Percentiles rank a stretch among this genome's conserved stretches.
Evolutionary conservation across 1,140 invertebrate genomes (phyloP).

Genomic region (Apis florea): DNA sequence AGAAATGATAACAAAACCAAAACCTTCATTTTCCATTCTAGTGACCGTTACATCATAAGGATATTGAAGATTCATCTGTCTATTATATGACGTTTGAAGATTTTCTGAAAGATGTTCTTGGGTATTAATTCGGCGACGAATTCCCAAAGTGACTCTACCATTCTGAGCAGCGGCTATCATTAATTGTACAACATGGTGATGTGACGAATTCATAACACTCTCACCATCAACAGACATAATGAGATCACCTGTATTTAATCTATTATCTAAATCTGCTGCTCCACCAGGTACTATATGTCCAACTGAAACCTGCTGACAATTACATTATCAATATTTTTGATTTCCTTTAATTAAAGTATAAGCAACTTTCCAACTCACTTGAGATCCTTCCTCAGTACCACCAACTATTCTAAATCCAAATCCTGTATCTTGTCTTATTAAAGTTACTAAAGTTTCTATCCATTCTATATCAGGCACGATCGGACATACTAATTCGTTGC

Average conservation of each 20-base stretch:
- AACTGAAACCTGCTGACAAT: constrained; percentile 88
- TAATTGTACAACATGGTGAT: constrained; percentile 93
- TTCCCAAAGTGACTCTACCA: constrained; percentile 88
- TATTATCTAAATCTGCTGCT: constrained; percentile 93
- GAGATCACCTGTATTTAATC: constrained; percentile 93
- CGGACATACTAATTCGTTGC: constrained; percentile 76
- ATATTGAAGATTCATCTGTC: constrained; percentile 79
- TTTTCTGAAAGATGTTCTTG: constrained; percentile 74
- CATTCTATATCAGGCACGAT: constrained; percentile 82
- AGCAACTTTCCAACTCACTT: constrained; percentile 82
- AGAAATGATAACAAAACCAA: constrained; percentile 99
- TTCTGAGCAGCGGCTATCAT: constrained; percentile 92
- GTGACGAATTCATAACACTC: constrained; percentile 91
- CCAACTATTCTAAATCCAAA: constrained; percentile 99
- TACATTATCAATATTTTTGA: constrained; percentile 53
- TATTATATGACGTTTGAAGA: constrained; percentile 69
- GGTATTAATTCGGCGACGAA: constrained; percentile 82
- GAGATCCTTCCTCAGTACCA: constrained; percentile 98
- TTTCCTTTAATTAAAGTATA: constrained; percentile 10
- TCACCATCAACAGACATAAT: constrained; percentile 93
- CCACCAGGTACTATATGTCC: constrained; percentile 97
- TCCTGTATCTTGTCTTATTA: constrained; percentile 91
- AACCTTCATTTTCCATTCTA: constrained; percentile 96
- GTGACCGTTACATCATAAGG: constrained; percentile 94
- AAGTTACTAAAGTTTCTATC: constrained; percentile 88